Base-by-base conservation (phyloP, 2,888 invertebrate genomes). In the Tholera decimalis region DNA sequence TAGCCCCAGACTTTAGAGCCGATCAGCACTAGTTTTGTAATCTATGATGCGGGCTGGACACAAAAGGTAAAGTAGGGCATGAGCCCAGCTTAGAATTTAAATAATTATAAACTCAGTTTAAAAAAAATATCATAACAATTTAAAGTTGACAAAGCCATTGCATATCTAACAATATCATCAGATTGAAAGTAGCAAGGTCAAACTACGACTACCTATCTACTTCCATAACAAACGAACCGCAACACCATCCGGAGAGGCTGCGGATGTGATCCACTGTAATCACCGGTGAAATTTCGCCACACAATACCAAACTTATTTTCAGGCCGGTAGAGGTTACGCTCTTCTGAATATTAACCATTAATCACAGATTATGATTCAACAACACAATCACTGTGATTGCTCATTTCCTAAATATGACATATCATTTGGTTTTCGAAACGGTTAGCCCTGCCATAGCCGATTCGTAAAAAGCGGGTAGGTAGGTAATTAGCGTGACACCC, bases 231-330 rank as follows among this genome's bases (percentile, higher is more conserved):
- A 89, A 82, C 91, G 90, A 89, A 93, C 89, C 93, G 93, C 89
- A 89, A 93, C 94, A 88, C 88, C 93, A 91, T 94, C 93, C 94
- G 93, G 91, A 89, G 84, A 86, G 83, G 77, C 82, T 88, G 86
- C 94, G 94, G 94, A 95, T 92, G 92, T 90, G 88, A 91, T 91
- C 91, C 90, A 88, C 90, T 84, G 92, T 93, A 93, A 94, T 94
- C 91, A 92, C 93, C 91, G 91, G 89, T 92, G 89, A 93, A 92
- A 94, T 94, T 95, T 94, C 93, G 93, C 94, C 93, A 94, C 83
- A 92, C 91, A 91, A 92, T 91, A 82, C 86, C 68, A 73, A 84
- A 83, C 85, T 83, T 84, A 85, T 84, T 88, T 83, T 80, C 81
- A 85, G 83, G 73, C 85, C 86, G 86, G 83, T 54, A 85, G 85